Base-by-base conservation (phyloP, 2,113 vertebrate genomes). In the Steatornis caripensis region DNA sequence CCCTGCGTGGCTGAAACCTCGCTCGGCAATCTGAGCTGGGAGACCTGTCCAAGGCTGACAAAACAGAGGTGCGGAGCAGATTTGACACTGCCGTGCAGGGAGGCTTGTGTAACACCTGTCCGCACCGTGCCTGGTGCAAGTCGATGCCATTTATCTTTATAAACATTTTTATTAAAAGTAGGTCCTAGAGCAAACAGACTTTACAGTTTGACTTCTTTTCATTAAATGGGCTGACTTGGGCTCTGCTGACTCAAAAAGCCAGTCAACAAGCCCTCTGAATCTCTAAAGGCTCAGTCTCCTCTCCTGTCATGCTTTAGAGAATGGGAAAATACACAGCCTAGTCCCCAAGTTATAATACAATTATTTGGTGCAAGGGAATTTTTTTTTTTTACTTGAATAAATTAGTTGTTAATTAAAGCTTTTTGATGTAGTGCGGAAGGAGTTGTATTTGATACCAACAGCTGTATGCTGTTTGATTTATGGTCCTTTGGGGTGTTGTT, bases 321-420 rank as follows among this genome's bases (percentile, higher is more conserved):
- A 8, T 57, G 54, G 41, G 14, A 29, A 79, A 66, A 70, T 23
- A 66, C 86, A 70, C 53, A 75, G 36, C 58, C 66, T 92, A 21
- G 87, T 95, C 74, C 83, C 95, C 80, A 84, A 89, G 95, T 98
- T 96, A 90, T 87, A 96, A 95, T 94, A 80, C 43, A 91, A 79
- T 95, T 96, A 95, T 94, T 94, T 95, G 66, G 53, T 85, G 88
- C 87, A 79, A 80, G 80, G 77, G 36, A 89, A 41, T 74, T 92
- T 92, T 86, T 95, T 86, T 86, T 69, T 94, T 96, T 96, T 92
- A 84, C 70, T 92, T 91, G 95, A 85, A 97, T 97, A 97, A 98
- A 97, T 98, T 96, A 93, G 84, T 96, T 97, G 97, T 97, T 98
- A 98, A 98, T 98, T 93, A 97, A 96, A 97, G 95, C 61, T 96